Base-by-base conservation (phyloP, 2,113 vertebrate genomes). In the Amphilophus citrinellus region DNA sequence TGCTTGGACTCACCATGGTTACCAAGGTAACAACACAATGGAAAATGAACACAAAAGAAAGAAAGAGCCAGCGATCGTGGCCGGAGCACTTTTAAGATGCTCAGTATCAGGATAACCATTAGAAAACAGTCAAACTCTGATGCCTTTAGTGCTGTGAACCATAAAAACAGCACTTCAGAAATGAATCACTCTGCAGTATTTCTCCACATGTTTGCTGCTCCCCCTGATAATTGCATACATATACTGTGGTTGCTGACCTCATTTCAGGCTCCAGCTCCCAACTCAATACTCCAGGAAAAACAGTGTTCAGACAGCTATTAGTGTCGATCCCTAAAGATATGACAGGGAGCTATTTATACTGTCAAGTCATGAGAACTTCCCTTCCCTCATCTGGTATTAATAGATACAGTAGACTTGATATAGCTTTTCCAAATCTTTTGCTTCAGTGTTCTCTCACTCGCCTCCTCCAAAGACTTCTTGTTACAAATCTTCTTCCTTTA, bases 1-100 rank as follows among this genome's bases (percentile, higher is more conserved):
- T 99, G 95, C 96, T 99, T 96, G 98, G 98, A 95, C 97, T 99
- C 93, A 95, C 97, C 89, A 99, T 99, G 98, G 98, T 99, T 95
- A 99, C 98, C 93, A 95, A 98, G 96, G 98, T 99, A 93, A 96
- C 94, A 76, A 4, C 61, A n/a, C 30, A 24, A 32, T 6, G 3
- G 39, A 30, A 65, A 42, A 11, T 15, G 3, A 47, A 66, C 8
- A 37, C 13, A 13, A 66, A 66, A 56, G 58, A 20, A 32, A 47
- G 5, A 20, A 32, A 47, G 5, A 27, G 17, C 17, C 17, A 53
- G 44, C 24, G 50, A 53, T 53, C 66, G 11, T 32, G 66, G 27
- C 44, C 44, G 13, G 66, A 53, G 27, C 42, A 71, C 42, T 71
- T 71, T 30, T 30, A 50, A 15, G 30, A 44, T 10, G 20, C 66